phyloP scores from a whole-genome alignment of 2,113 vertebrate genomes.

The Scalopus aquaticus region DNA sequence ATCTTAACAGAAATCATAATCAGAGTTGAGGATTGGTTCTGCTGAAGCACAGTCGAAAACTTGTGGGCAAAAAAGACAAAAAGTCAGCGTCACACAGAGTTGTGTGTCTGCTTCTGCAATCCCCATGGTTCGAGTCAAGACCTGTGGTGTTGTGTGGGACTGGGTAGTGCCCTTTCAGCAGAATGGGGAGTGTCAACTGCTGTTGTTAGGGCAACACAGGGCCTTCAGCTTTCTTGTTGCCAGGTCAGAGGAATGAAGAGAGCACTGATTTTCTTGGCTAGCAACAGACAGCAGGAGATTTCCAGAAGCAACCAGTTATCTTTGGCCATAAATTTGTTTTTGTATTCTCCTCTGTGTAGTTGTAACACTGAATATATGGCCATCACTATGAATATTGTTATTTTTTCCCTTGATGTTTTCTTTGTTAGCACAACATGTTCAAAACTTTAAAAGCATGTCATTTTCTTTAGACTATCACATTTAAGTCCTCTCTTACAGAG shows the following conservation, averaged over 20 bases:
- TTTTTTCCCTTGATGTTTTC: background rate
- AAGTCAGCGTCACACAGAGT: background rate
- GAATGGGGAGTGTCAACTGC: background rate
- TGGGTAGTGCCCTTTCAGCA: background rate
- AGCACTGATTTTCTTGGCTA: conserved; percentile 49
- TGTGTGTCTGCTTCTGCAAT: background rate
- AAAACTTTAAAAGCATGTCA: background rate
- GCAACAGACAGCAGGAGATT: conserved; percentile 32
- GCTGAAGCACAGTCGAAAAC: background rate
- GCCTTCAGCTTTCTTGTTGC: background rate
- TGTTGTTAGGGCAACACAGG: background rate
- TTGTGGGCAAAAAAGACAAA: background rate
- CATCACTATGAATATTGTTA: background rate
- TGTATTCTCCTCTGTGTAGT: background rate
- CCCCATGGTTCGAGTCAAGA: background rate
- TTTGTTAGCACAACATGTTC: background rate
- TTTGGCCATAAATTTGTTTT: conserved; percentile 47
- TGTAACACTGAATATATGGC: background rate
- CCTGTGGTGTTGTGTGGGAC: background rate
- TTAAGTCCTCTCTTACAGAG: background rate
- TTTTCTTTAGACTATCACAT: background rate
- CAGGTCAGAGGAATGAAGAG: conserved; percentile 11
- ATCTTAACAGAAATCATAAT: background rate
- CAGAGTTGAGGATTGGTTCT: background rate
- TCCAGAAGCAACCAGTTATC: conserved; percentile 36